Conservation (phyloP, 2,888 invertebrate species). For the Phania funesta region DNA sequence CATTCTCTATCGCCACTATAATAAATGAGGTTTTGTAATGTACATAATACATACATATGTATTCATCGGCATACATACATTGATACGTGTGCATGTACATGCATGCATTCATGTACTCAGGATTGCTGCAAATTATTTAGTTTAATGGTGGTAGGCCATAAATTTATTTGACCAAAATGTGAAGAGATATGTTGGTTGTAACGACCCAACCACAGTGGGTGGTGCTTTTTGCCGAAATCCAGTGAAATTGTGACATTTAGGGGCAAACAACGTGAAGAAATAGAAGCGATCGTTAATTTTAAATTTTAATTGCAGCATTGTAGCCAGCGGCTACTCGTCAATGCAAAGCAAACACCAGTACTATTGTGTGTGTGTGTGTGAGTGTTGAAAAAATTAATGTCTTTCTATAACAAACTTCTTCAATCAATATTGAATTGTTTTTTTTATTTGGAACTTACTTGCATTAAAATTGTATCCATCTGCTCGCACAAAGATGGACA, state of each 20-base stretch:
- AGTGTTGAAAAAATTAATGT: neutral
- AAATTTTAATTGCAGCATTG: slow-evolving; percentile 60
- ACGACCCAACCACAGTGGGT: slow-evolving; percentile 60
- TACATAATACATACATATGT: too few relatives aligned
- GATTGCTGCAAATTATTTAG: slow-evolving; percentile 28
- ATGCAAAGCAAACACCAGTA: slow-evolving; percentile 5
- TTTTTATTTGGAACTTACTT: neutral
- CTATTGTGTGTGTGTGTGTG: neutral
- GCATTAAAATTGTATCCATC: too few relatives aligned
- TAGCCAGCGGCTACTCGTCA: slow-evolving; percentile 52
- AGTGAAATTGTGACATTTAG: slow-evolving; percentile 43
- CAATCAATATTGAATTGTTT: neutral
- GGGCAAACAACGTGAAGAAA: slow-evolving; percentile 21
- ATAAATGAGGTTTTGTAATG: neutral
- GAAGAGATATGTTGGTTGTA: slow-evolving; percentile 46
- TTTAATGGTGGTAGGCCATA: slow-evolving; percentile 52
- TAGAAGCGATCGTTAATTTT: slow-evolving; percentile 53
- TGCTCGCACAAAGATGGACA: too few relatives aligned
- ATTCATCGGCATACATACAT: neutral
- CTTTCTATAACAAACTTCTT: slow-evolving; percentile 4
- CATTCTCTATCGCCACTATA: slow-evolving; percentile 20
- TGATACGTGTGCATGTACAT: neutral
- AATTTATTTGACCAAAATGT: slow-evolving; percentile 56
- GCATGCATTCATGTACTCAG: neutral
- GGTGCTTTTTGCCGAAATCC: slow-evolving; percentile 48